A percentile compares a stretch with the other conserved stretches of the same genome.
These are phyloP conservation scores for Coleophora flavipennella DNA, from an alignment of 2,888 invertebrate genomes.

Conservation along the genomic window DNA sequence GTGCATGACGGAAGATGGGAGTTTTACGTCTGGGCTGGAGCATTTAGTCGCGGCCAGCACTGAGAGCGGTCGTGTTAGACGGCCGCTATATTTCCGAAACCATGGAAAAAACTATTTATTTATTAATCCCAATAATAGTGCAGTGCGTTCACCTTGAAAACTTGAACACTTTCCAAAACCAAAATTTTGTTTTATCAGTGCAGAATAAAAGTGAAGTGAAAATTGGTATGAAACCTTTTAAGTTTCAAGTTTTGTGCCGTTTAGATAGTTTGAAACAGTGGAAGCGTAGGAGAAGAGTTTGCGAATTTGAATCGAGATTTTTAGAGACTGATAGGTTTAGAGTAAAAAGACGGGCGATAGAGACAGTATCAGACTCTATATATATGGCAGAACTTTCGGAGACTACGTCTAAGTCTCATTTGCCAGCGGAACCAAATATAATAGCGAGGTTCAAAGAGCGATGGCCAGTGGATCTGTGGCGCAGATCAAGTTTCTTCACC, in stretches of 20 bases:
- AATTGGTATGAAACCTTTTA: slow-evolving; percentile 26
- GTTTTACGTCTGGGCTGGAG: slow-evolving; percentile 8
- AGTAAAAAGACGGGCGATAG: slow-evolving; percentile 7
- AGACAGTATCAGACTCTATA: not conserved
- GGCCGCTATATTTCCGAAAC: slow-evolving; percentile 13
- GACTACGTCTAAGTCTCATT: too few species aligned
- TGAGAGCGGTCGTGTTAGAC: slow-evolving; percentile 43
- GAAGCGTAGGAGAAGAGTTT: slow-evolving; percentile 50
- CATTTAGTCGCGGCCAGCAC: slow-evolving; percentile 42
- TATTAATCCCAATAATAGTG: slow-evolving; percentile 32
- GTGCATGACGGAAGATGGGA: not conserved
- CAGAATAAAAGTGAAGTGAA: slow-evolving; percentile 18
- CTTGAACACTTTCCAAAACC: slow-evolving; percentile 17
- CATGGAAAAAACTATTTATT: slow-evolving; percentile 36
- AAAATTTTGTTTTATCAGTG: slow-evolving; percentile 11
- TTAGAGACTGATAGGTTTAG: slow-evolving; percentile 17
- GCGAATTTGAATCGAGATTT: slow-evolving; percentile 8
- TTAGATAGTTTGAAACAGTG: slow-evolving; percentile 48
- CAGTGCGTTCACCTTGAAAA: slow-evolving; percentile 34
- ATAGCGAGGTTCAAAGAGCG: slow-evolving; percentile 40
- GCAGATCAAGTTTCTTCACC: slow-evolving; percentile 63
- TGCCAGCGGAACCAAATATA: slow-evolving; percentile 12
- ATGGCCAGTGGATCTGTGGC: slow-evolving; percentile 68
- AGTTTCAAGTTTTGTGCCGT: slow-evolving; percentile 39
- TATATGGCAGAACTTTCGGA: too few species aligned